Evolutionary conservation across 1,140 invertebrate genomes (phyloP).

Genomic region (Steinernema khuongi): DNA sequence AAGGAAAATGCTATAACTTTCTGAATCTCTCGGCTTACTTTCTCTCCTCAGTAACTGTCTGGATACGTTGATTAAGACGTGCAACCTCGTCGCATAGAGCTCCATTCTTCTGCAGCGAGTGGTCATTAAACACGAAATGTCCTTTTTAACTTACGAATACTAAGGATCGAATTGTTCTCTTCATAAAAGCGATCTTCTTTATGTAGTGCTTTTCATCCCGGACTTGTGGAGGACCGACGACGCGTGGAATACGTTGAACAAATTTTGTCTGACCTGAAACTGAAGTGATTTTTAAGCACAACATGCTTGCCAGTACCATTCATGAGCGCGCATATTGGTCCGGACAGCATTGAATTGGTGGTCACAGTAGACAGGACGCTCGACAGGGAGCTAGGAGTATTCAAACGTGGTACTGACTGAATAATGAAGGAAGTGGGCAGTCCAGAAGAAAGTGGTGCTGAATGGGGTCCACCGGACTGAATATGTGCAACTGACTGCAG

Average conservation of each 20-base stretch:
- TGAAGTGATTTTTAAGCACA: not conserved
- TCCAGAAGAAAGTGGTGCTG: not conserved
- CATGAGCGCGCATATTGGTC: not conserved
- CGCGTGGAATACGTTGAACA: not conserved
- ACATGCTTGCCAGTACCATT: not conserved
- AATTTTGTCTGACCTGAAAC: not conserved
- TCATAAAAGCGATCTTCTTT: not conserved
- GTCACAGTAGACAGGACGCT: not conserved
- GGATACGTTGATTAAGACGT: conserved; percentile 41
- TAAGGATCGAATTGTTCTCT: not conserved
- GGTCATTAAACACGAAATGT: conserved; percentile 17
- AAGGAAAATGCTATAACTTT: conserved; percentile 17
- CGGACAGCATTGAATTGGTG: not conserved
- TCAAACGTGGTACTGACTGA: not conserved
- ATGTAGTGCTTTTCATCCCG: not conserved
- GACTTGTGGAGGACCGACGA: not conserved
- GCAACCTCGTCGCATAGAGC: conserved; percentile 41
- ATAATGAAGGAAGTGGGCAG: not conserved
- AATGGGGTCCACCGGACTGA: not conserved
- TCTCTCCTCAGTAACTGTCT: conserved; percentile 41
- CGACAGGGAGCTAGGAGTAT: not conserved
- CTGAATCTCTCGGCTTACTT: conserved; percentile 27
- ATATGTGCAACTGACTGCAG: not conserved
- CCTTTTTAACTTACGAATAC: not conserved
- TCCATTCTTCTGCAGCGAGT: conserved; percentile 42